Base-by-base conservation (phyloP, 2,113 vertebrate species). In the Clinocottus analis region DNA sequence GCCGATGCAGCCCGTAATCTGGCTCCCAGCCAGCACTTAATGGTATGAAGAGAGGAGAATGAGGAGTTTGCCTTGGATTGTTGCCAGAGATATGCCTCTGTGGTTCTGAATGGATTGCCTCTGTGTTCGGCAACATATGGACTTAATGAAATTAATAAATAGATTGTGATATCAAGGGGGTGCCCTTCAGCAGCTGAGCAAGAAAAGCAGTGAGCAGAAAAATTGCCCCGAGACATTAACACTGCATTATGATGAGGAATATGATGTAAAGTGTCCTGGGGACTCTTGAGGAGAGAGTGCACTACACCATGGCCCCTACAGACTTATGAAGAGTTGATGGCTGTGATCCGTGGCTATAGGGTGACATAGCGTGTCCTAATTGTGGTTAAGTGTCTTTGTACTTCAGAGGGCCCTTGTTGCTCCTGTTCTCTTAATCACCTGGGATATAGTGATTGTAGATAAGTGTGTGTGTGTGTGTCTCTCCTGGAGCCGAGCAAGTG, bases 111-210 rank as follows among this genome's bases (percentile, higher is more conserved):
- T 90, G 82, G 80, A 93, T 90, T 75, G 84, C 85, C 65, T 72
- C 77, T 72, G 64, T 82, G 84, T 85, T 75, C 59, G 19, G 75
- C 83, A 92, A 89, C 90, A 91, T 88, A 89, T 92, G 81, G 84
- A 88, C 71, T 82, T 90, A 76, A 87, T 92, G 88, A 91, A 92
- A 92, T 90, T 83, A 90, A 93, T 93, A 89, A 91, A 91, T 90
- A 89, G 73, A 87, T 81, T 76, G 77, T n/a, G 76, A 71, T 87
- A 88, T 90, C 77, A 88, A 81, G 80, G 84, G 72, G 75, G 39
- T 81, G 90, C 86, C 89, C 89, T 80, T 92, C 88, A 87, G 77
- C 78, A 58, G 66, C 73, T 8, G 72, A 68, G 79, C 29, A 66
- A 69, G 75, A 79, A 83, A 82, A 56, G 72, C 65, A 31, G 75